Evolutionary conservation across 1,140 invertebrate species (phyloP).

Genomic region (Magallana gigas): DNA sequence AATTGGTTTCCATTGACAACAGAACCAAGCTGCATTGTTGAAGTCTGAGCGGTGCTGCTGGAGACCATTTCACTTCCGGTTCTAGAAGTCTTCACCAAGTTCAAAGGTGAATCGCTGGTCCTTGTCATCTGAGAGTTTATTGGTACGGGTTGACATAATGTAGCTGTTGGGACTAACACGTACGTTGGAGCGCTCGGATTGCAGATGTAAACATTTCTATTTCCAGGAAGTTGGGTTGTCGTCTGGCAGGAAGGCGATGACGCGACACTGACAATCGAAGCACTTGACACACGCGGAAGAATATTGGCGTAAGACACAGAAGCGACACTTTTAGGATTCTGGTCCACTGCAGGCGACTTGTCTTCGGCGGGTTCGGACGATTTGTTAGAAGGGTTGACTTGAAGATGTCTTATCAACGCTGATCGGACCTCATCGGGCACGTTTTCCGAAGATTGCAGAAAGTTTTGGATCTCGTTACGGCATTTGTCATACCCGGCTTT

Average conservation of each 20-base stretch:
- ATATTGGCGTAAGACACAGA: conserved; percentile 1
- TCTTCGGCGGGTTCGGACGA: background rate
- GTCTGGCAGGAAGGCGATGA: conserved; percentile 5
- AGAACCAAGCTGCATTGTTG: conserved; percentile 9
- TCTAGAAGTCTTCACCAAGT: background rate
- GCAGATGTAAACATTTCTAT: conserved; percentile 24
- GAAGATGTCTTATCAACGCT: conserved; percentile 7
- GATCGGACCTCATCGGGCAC: conserved; percentile 17
- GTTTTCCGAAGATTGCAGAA: conserved; percentile 36
- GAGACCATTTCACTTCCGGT: conserved; percentile 17
- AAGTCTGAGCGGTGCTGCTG: background rate
- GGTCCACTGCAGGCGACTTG: background rate
- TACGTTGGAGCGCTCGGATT: conserved; percentile 36
- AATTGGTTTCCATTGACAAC: conserved; percentile 25
- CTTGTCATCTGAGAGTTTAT: conserved; percentile 14
- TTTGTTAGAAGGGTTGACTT: conserved; percentile 3
- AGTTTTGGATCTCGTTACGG: conserved; percentile 41
- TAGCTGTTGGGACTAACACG: conserved; percentile 45
- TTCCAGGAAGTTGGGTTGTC: conserved; percentile 38
- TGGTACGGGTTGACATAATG: conserved; percentile 44
- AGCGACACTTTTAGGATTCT: background rate
- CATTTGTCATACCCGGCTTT: conserved; percentile 46
- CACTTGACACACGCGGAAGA: conserved; percentile 2
- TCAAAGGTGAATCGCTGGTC: conserved; percentile 10
- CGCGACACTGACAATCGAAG: background rate